A percentile compares a stretch with the other conserved stretches of the same genome.
These are phyloP conservation scores for Pristionchus japonicus DNA, from an alignment of 2,888 invertebrate species.

Conservation along the genomic window DNA sequence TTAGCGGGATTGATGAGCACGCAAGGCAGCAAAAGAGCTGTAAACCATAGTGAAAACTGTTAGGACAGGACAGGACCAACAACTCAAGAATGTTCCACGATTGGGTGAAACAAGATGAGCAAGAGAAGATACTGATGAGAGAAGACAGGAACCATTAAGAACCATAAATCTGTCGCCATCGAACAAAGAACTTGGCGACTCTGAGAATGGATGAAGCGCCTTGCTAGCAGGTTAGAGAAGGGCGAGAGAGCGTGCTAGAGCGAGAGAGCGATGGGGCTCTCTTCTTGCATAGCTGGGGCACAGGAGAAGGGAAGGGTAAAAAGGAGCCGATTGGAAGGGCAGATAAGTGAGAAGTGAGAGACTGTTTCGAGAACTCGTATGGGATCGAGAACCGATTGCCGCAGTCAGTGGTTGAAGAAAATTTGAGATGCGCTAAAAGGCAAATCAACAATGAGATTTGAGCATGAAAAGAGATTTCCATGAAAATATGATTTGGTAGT, in stretches of 20 bases:
- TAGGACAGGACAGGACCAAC: not conserved
- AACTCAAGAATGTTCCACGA: too few relatives aligned
- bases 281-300: not conserved
- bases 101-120: too few relatives aligned
- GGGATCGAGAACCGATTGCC: not conserved
- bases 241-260: not conserved
- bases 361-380: not conserved
- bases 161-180: not conserved
- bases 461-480: too few relatives aligned
- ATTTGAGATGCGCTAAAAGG: too few relatives aligned
- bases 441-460: too few relatives aligned
- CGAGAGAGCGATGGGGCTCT: not conserved
- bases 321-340: not conserved
- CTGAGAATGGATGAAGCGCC: not conserved
- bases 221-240: not conserved
- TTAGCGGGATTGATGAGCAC: too few relatives aligned
- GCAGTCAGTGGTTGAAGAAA: too few relatives aligned
- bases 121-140: not conserved
- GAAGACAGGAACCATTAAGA: not conserved
- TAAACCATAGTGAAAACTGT: not conserved
- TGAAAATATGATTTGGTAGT: too few relatives aligned
- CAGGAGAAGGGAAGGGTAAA: not conserved
- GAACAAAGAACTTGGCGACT: conserved; percentile 3
- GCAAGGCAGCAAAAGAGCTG: too few relatives aligned
- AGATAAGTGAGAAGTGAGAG: not conserved